These are phyloP conservation scores for Automeris io DNA, from an alignment of 2,888 invertebrate species.

Conservation along the genomic window DNA sequence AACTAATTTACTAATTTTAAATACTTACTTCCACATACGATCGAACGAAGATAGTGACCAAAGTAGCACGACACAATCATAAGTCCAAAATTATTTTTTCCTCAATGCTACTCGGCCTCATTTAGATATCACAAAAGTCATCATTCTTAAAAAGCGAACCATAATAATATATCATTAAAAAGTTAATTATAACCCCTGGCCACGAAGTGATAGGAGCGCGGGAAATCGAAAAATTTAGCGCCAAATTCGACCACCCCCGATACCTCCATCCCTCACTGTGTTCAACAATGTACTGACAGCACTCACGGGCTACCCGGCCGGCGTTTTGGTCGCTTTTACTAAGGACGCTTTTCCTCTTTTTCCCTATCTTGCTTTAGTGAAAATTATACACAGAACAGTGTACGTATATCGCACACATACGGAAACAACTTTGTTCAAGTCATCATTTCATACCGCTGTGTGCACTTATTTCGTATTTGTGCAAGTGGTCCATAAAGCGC, in stretches of 20 bases:
- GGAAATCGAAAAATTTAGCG: slow-evolving; percentile 56
- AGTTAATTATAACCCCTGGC: slow-evolving; percentile 27
- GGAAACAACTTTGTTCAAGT: slow-evolving; percentile 42
- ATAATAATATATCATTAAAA: slow-evolving; percentile 28
- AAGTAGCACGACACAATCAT: slow-evolving; percentile 56
- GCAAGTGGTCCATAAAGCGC: slow-evolving; percentile 38
- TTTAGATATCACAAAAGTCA: slow-evolving; percentile 29
- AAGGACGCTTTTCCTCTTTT: slow-evolving; percentile 62
- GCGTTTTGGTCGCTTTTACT: slow-evolving; percentile 60
- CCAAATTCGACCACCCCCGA: slow-evolving; percentile 41
- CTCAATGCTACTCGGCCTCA: slow-evolving; percentile 32
- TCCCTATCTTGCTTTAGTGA: slow-evolving; percentile 64
- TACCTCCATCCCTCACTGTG: slow-evolving; percentile 59
- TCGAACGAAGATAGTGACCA: slow-evolving; percentile 42
- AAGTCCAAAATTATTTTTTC: slow-evolving; percentile 39
- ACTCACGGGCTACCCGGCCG: slow-evolving; percentile 49
- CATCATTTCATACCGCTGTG: slow-evolving; percentile 24
- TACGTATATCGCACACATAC: slow-evolving; percentile 45
- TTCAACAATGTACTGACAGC: slow-evolving; percentile 61
- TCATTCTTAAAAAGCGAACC: slow-evolving; percentile 19
- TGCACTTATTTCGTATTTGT: slow-evolving; percentile 31
- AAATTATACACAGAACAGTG: slow-evolving; percentile 53
- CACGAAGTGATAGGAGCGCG: slow-evolving; percentile 54
- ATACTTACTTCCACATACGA: slow-evolving; percentile 58
- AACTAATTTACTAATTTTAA: no score